Conservation (phyloP, 2,888 invertebrate species). For the Chrysina gloriosa region DNA sequence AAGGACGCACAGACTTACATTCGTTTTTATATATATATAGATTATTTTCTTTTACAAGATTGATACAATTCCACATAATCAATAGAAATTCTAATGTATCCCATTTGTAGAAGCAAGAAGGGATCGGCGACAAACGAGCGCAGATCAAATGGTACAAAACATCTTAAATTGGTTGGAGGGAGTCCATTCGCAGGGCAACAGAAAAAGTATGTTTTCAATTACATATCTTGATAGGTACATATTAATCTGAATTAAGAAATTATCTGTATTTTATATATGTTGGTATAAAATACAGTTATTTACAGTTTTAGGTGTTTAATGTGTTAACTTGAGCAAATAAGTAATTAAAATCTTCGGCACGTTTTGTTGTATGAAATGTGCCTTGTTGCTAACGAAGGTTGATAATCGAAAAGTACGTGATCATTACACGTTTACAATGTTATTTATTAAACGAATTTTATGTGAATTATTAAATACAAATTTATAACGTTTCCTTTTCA, state of each 20-base stretch:
- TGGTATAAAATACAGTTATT: background rate
- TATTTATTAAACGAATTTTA: background rate
- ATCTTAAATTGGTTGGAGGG: slow-evolving; percentile 82
- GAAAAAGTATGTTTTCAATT: slow-evolving; percentile 65
- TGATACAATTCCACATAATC: background rate
- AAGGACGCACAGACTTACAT: no score
- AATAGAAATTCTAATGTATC: background rate
- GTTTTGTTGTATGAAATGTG: background rate
- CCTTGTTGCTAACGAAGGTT: no score
- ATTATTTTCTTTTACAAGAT: no score
- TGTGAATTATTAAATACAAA: background rate
- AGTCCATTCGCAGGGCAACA: slow-evolving; percentile 72
- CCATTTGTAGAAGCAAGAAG: slow-evolving; percentile 52
- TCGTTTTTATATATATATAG: no score
- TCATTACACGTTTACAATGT: no score
- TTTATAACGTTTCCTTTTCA: slow-evolving; percentile 49
- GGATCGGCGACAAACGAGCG: slow-evolving; percentile 68
- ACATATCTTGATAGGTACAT: no score
- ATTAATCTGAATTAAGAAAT: no score
- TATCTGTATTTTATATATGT: no score
- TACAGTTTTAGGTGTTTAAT: background rate
- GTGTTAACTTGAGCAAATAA: background rate
- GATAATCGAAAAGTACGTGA: no score
- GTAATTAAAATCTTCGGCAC: background rate
- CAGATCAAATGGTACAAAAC: slow-evolving; percentile 80